Conservation (phyloP, 2,113 vertebrate species). For the Apodemus speciosus region DNA sequence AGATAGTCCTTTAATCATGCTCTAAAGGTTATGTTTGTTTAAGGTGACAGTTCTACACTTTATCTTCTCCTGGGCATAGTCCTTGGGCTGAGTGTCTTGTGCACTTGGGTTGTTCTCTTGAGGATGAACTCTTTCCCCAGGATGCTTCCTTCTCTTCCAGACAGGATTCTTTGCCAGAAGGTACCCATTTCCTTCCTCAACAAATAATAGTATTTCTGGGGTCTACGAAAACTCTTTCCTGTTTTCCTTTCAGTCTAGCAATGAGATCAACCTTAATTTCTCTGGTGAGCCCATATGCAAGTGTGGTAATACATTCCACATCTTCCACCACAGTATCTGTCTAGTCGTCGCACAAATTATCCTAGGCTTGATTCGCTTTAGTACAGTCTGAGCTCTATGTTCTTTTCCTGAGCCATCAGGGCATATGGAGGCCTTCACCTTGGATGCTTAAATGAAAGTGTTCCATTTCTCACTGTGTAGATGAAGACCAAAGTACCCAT, state of each 20-base stretch:
- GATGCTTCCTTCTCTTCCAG: background rate
- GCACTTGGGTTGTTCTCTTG: background rate
- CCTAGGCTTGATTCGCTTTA: background rate
- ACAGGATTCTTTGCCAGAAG: background rate
- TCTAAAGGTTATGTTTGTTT: background rate
- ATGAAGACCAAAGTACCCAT: background rate
- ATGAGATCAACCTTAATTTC: constrained; percentile 7
- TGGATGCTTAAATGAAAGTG: background rate
- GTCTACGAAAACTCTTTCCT: background rate
- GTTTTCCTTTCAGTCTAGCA: background rate
- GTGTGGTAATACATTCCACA: background rate
- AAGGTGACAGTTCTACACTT: background rate
- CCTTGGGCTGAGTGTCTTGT: background rate
- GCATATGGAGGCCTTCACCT: background rate
- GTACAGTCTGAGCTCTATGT: background rate
- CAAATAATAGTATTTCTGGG: background rate
- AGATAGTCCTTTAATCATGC: background rate
- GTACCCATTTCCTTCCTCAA: background rate
- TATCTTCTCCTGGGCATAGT: background rate
- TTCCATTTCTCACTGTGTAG: background rate
- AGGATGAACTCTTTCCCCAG: background rate
- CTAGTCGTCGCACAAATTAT: background rate
- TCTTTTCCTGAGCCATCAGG: background rate
- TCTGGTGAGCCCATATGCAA: background rate
- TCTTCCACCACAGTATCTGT: background rate